phyloP scores from a whole-genome alignment of 2,888 invertebrate genomes.

The Plebejus argus region DNA sequence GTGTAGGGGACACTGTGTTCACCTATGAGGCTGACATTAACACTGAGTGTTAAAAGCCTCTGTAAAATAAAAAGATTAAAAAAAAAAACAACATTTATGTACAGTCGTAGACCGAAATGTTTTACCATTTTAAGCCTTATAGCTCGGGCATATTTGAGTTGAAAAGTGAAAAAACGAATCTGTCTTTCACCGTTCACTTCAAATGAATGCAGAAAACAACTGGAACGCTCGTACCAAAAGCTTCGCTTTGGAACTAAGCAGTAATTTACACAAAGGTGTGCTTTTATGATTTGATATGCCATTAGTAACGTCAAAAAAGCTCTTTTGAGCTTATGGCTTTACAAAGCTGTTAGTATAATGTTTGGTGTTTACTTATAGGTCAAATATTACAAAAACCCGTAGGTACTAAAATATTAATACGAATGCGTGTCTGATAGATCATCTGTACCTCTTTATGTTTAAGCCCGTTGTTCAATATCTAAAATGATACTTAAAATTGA shows the following conservation, averaged over 20 bases:
- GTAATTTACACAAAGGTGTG: slow-evolving; percentile 13
- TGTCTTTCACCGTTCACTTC: not conserved
- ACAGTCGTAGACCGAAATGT: not conserved
- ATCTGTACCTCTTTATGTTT: too few relatives aligned
- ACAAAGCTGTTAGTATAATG: not conserved
- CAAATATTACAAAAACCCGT: too few relatives aligned
- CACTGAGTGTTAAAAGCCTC: too few relatives aligned
- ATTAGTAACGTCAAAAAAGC: not conserved
- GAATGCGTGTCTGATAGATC: too few relatives aligned
- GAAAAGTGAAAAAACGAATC: not conserved
- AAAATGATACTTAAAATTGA: too few relatives aligned
- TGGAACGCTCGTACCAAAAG: not conserved
- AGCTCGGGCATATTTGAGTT: not conserved
- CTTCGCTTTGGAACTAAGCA: not conserved
- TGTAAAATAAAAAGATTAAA: too few relatives aligned
- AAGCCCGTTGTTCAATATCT: too few relatives aligned
- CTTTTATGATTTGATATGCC: slow-evolving; percentile 9
- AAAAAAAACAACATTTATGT: too few relatives aligned
- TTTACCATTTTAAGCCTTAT: not conserved
- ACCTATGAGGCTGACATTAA: too few relatives aligned
- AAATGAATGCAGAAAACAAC: not conserved
- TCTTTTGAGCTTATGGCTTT: not conserved
- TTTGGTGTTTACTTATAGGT: not conserved
- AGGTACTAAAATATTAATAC: too few relatives aligned
- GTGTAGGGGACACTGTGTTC: too few relatives aligned